phyloP scores from a whole-genome alignment of 2,113 vertebrate genomes.

The Microcebus jonahi region DNA sequence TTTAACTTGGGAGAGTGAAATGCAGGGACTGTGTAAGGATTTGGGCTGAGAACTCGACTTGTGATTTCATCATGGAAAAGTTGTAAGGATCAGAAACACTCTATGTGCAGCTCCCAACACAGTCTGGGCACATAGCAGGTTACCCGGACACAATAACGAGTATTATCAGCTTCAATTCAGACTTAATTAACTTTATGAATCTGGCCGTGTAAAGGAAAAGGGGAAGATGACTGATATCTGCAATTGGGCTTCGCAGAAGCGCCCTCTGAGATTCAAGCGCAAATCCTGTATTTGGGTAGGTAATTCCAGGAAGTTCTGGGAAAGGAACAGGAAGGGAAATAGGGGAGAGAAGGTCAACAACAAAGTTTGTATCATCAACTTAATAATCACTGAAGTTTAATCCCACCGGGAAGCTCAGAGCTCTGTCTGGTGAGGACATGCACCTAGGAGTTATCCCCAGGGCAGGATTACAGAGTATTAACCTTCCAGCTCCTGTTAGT shows the following conservation, averaged over 20 bases:
- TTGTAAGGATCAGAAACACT: background rate
- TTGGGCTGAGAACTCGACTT: background rate
- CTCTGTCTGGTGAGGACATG: background rate
- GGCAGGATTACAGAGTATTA: fast-evolving
- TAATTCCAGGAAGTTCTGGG: background rate
- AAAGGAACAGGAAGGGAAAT: background rate
- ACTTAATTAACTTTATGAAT: background rate
- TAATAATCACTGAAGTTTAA: background rate
- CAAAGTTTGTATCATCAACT: background rate
- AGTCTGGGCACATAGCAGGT: background rate
- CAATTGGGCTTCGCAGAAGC: background rate
- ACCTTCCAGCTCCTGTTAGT: background rate
- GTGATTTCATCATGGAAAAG: background rate
- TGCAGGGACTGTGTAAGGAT: background rate
- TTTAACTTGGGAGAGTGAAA: background rate
- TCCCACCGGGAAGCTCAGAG: background rate
- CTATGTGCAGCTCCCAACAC: background rate
- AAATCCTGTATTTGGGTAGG: background rate
- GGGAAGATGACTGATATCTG: background rate
- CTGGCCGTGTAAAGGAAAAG: background rate
- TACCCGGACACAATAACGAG: background rate
- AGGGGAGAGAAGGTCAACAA: background rate
- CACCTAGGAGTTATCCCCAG: fast-evolving
- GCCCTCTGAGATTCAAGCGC: background rate
- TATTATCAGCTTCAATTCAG: background rate